phyloP scores from a whole-genome alignment of 2,888 invertebrate genomes.

The Mechanitis messenoides region DNA sequence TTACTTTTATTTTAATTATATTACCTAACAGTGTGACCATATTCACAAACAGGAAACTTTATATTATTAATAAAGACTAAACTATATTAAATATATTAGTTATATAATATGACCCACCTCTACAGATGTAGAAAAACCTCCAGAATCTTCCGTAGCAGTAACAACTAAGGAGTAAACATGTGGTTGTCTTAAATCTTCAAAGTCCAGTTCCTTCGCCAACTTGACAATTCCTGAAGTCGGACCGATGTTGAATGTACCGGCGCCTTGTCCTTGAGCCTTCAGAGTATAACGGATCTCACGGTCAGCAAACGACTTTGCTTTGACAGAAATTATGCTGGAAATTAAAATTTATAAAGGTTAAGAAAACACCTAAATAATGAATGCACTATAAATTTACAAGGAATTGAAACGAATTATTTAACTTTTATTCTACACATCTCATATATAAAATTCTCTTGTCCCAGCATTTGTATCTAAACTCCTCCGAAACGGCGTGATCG shows the following conservation, averaged over 20 bases:
- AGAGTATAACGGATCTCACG: constrained; percentile 97
- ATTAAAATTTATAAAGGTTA: constrained; percentile 12
- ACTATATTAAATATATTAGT: too few species aligned
- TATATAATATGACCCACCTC: constrained; percentile 77
- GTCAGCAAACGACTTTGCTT: constrained; percentile 98
- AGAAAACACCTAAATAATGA: not conserved
- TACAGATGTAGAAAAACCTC: constrained; percentile 95
- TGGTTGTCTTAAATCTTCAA: constrained; percentile 95
- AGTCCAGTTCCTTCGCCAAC: constrained; percentile 96
- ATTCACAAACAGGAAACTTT: too few species aligned
- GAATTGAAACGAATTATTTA: too few species aligned
- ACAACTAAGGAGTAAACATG: constrained; percentile 95
- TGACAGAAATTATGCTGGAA: constrained; percentile 94
- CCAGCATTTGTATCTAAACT: too few species aligned
- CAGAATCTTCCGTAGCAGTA: constrained; percentile 97
- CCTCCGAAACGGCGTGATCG: too few species aligned
- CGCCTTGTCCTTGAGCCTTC: constrained; percentile 95
- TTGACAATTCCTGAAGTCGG: constrained; percentile 96
- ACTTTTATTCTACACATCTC: too few species aligned
- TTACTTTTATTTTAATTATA: too few species aligned
- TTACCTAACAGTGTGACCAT: too few species aligned
- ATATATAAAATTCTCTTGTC: too few species aligned
- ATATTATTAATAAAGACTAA: too few species aligned
- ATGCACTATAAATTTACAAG: too few species aligned
- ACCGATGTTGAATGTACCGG: constrained; percentile 96